Base-by-base conservation (phyloP, 2,797 vertebrate genomes). In the Rhadinocentrus ornatus region DNA sequence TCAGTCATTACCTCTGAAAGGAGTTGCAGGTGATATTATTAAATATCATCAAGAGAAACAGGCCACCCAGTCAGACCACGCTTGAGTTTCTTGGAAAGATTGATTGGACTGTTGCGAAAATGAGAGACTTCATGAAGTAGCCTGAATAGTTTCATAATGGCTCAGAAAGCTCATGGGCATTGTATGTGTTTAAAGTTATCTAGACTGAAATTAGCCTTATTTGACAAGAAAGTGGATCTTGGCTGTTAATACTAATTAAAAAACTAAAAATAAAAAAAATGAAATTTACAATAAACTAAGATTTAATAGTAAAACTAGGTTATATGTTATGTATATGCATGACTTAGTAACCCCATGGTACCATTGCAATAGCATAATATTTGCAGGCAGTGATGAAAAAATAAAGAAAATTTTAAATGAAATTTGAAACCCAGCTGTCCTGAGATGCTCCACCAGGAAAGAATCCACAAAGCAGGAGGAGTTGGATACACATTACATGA, bases 361-460 rank as follows among this genome's bases (percentile, higher is more conserved):
- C 41, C 74, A 60, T 52, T 67, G 59, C 75, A 80, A 61, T 59
- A 61, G 54, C 68, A 37, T 71, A 71, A 68, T 71, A 72, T 85
- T 70, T 81, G 16, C 61, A 54, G 72, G 78, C 53, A 27, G 35
- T 78, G 75, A 61, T 46, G 59, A 39, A 57, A 67, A 62, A 66
- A 64, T 53, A 71, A 15, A 69, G 81, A 73, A 78, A 69, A 57
- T 69, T 68, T 66, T 32, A 79, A 86, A 88, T 85, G 62, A 87
- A 90, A 84, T 59, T 61, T 67, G 72, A 56, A 64, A 71, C 69
- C 56, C 44, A 24, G 55, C 18, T 72, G 82, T 74, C 80, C 67
- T 52, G 79, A 85, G 85, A 84, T 52, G 78, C 77, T 85, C 29
- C 67, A 86, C 85, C 86, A 89, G 84, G 81, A 81, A 73, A 80